Evolutionary conservation across 1,140 invertebrate species (phyloP).

Genomic region (Drosophila parvula): DNA sequence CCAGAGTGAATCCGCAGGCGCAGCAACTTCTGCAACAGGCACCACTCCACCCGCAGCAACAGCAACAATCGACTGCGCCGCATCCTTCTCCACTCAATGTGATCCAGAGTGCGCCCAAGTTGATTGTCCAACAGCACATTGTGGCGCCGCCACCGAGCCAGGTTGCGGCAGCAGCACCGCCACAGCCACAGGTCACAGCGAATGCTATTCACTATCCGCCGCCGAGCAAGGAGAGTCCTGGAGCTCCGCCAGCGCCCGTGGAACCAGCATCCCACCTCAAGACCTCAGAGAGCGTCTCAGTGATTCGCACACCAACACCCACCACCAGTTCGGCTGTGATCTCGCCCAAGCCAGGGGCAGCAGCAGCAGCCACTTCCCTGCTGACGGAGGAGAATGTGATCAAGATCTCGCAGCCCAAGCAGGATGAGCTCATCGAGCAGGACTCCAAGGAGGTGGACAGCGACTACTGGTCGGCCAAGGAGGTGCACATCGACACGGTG

Average conservation of each 20-base stretch:
- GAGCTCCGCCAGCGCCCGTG: neutral
- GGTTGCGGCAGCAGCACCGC: neutral
- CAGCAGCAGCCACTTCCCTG: slow-evolving; percentile 36
- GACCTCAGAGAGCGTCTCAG: slow-evolving; percentile 70
- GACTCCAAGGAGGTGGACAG: slow-evolving; percentile 88
- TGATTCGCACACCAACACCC: slow-evolving; percentile 73
- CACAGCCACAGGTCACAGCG: neutral
- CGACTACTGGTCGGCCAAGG: slow-evolving; percentile 91
- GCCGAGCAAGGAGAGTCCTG: slow-evolving; percentile 36
- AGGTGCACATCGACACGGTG: slow-evolving; percentile 90
- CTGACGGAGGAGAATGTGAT: slow-evolving; percentile 80
- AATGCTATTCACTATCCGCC: slow-evolving; percentile 48
- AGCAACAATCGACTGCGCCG: slow-evolving; percentile 28
- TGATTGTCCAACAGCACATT: slow-evolving; percentile 76
- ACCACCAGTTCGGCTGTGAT: slow-evolving; percentile 51
- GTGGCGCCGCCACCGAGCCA: slow-evolving; percentile 49
- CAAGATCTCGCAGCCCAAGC: slow-evolving; percentile 82
- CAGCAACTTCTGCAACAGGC: slow-evolving; percentile 40
- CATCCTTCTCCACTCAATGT: slow-evolving; percentile 61
- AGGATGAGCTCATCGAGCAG: slow-evolving; percentile 74
- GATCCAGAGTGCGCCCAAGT: slow-evolving; percentile 64
- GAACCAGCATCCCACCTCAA: slow-evolving; percentile 31
- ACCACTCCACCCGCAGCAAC: slow-evolving; percentile 43
- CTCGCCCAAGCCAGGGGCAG: slow-evolving; percentile 47
- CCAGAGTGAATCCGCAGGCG: slow-evolving; percentile 33